Evolutionary conservation across 2,888 invertebrate species (phyloP).

Genomic region (Candidula unifasciata): DNA sequence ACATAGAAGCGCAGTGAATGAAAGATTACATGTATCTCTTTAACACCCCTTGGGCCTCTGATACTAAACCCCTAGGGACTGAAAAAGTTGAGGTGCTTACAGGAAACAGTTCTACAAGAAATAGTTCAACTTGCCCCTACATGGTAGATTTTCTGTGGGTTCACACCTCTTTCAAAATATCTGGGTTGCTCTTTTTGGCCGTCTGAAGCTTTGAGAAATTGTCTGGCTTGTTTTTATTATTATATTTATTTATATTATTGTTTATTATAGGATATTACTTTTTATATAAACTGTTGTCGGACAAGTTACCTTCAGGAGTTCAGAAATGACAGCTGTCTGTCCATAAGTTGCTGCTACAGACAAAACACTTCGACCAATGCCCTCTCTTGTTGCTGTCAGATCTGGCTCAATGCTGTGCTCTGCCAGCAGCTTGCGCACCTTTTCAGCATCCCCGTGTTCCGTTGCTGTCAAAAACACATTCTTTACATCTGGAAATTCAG

Average conservation of each 20-base stretch:
- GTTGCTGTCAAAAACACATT: slow-evolving; percentile 64
- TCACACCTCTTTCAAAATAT: no score
- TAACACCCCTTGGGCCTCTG: no score
- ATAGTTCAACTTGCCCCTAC: no score
- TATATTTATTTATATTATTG: background rate
- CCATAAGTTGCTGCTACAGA: slow-evolving; percentile 75
- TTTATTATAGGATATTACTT: background rate
- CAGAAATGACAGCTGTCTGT: slow-evolving; percentile 69
- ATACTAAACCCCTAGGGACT: no score
- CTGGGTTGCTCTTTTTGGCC: no score
- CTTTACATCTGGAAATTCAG: slow-evolving; percentile 53
- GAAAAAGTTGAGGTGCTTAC: no score
- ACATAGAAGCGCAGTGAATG: no score
- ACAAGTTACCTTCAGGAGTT: slow-evolving; percentile 55
- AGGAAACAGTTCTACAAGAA: no score
- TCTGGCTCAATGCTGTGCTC: slow-evolving; percentile 59
- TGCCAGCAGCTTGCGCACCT: slow-evolving; percentile 59
- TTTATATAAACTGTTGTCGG: background rate
- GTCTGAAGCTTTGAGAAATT: no score
- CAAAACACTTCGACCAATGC: slow-evolving; percentile 67
- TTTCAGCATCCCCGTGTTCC: slow-evolving; percentile 64
- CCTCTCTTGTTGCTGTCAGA: slow-evolving; percentile 58
- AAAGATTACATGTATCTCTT: no score
- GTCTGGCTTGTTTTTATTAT: no score
- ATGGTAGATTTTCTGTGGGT: no score